Evolutionary conservation across 2,113 vertebrate genomes (phyloP).

Genomic region (Bos indicus): DNA sequence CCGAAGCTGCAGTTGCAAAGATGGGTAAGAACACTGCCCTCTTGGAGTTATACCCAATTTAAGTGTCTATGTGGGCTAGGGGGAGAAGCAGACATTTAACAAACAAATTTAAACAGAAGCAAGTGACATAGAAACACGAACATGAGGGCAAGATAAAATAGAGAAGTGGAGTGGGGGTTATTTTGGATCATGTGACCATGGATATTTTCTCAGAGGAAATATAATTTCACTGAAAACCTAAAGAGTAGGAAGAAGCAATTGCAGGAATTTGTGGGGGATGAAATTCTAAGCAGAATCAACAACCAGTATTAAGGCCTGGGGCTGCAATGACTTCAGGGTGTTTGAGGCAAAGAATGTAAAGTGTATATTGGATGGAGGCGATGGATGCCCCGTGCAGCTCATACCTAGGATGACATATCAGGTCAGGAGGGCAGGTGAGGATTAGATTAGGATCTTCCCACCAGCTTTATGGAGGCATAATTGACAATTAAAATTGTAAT

Average conservation of each 20-base stretch:
- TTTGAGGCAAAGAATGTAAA: background rate
- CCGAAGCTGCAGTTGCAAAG: background rate
- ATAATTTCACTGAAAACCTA: background rate
- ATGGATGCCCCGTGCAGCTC: no score
- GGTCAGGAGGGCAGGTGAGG: background rate
- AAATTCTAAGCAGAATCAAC: background rate
- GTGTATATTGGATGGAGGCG: background rate
- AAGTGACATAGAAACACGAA: background rate
- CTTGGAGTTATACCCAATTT: background rate
- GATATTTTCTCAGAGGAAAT: background rate
- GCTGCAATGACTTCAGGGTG: background rate
- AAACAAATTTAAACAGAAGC: background rate
- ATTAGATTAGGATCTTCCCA: no score
- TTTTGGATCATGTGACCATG: background rate
- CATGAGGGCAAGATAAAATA: background rate
- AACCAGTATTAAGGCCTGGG: background rate
- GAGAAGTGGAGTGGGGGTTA: background rate
- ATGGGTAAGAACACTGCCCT: background rate
- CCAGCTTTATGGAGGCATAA: background rate
- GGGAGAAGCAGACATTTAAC: background rate
- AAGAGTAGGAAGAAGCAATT: background rate
- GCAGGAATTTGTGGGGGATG: background rate
- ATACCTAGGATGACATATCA: background rate
- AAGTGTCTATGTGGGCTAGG: background rate
- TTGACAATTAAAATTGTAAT: background rate